Conservation (phyloP, 2,113 vertebrate genomes). For the Scytalopus superciliaris region DNA sequence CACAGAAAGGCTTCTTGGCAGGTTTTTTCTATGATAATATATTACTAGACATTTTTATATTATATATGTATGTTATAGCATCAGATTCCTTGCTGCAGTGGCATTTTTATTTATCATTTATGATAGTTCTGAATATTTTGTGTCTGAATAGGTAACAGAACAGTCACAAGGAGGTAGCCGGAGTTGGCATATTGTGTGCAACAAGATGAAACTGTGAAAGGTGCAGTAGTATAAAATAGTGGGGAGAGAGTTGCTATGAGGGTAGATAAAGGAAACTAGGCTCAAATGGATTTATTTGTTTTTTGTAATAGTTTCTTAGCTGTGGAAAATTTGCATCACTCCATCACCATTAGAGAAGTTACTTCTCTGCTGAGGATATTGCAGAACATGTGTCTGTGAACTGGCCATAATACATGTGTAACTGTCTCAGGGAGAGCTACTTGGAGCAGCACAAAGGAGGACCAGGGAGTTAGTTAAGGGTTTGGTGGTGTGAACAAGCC, state of each 20-base stretch:
- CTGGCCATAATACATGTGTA: rapidly evolving
- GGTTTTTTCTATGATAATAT: background rate
- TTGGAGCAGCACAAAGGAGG: background rate
- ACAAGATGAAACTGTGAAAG: background rate
- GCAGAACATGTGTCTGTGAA: background rate
- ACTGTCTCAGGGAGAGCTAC: background rate
- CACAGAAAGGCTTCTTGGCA: background rate
- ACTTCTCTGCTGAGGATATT: background rate
- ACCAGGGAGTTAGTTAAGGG: background rate
- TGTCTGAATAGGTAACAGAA: background rate
- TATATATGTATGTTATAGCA: background rate
- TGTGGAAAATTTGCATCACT: background rate
- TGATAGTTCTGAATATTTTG: background rate
- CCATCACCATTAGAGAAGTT: background rate
- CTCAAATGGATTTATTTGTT: background rate
- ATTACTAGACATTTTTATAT: background rate
- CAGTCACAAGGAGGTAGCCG: background rate
- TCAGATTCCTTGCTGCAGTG: background rate
- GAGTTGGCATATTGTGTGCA: background rate
- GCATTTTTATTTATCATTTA: background rate
- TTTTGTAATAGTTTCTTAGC: background rate
- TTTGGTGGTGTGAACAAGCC: background rate
- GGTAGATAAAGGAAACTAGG: background rate
- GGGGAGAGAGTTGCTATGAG: background rate
- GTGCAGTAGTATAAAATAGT: background rate